Base-by-base conservation (phyloP, 1,140 invertebrate genomes). In the Philopotamus ludificatus region DNA sequence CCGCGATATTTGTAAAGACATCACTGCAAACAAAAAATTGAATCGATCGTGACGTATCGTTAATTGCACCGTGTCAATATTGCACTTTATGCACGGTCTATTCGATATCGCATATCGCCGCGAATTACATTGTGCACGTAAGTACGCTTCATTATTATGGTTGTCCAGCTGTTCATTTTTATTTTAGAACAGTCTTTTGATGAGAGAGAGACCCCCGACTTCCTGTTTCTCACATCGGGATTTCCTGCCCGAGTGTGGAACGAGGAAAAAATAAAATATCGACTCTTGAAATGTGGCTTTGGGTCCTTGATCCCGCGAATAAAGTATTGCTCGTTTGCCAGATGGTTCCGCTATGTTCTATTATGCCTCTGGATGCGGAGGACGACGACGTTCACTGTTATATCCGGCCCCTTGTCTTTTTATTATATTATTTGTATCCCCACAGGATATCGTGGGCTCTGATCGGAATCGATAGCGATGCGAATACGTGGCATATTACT, bases 301-400 rank as follows among this genome's bases (percentile, higher is more conserved):
- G 25, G 67, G 67, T 66, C 63, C 67, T 69, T 60, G 67, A 69
- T 69, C 67, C 61, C 63, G 67, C 63, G 63, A 59, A 59, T 59
- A 60, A 51, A 59, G 8, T 59, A 22, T 53, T 54, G 54, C 47
- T 45, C 67, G 67, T 25, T 54, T 45, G 45, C 67, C 67, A 69
- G 67, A 69, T 69, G 67, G 67, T 69, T 69, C 67, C 67, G 67
- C 67, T 63, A 66, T 66, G 59, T 55, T 50, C 63, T 54, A 50
- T 58, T 62, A 65, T 65, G 49, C 63, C 45, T 68, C 61, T 42
- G 20, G 18, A n/a, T 26, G 42, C 41, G 22, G 26, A 22, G 21
- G 39, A 20, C 23, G 15, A 15, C 26, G 8, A 10, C 22, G 20
- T 57, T 44, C 63, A 63, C 65, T 59, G 67, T 66, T 66, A 69